Conservation (phyloP, 1,140 invertebrate species). For the Diorhabda carinulata region DNA sequence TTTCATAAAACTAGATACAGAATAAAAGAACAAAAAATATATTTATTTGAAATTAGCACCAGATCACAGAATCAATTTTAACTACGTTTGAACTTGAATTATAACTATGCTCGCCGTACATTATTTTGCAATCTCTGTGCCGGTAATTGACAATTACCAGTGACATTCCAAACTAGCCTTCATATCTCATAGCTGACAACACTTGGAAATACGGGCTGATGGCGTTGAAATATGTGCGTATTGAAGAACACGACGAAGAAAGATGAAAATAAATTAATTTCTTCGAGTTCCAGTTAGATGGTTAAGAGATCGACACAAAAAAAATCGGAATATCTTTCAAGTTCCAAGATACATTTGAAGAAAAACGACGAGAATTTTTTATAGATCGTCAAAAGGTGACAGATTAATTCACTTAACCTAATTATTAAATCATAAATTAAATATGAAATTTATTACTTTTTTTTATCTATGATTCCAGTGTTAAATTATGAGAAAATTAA, state of each 20-base stretch:
- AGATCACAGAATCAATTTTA: neutral
- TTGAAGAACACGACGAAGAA: neutral
- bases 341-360: too few relatives aligned
- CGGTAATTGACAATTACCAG: conserved; percentile 11
- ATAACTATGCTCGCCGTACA: neutral
- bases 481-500: too few relatives aligned
- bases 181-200: conserved; percentile 15
- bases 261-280: neutral
- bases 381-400: too few relatives aligned
- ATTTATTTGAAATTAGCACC: neutral
- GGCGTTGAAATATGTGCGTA: conserved; percentile 12
- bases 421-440: too few relatives aligned
- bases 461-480: too few relatives aligned
- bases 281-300: neutral
- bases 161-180: conserved; percentile 11
- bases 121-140: neutral
- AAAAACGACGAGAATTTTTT: too few relatives aligned
- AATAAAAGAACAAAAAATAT: too few relatives aligned
- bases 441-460: too few relatives aligned
- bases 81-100: neutral
- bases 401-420: too few relatives aligned
- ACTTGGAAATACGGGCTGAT: conserved; percentile 9
- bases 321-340: too few relatives aligned
- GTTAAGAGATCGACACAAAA: too few relatives aligned
- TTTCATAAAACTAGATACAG: too few relatives aligned